Percentiles rank a stretch among this genome's conserved stretches.
Conservation (phyloP, 92 coral and sea anemone species). For the Epizoanthus illoricatus region DNA sequence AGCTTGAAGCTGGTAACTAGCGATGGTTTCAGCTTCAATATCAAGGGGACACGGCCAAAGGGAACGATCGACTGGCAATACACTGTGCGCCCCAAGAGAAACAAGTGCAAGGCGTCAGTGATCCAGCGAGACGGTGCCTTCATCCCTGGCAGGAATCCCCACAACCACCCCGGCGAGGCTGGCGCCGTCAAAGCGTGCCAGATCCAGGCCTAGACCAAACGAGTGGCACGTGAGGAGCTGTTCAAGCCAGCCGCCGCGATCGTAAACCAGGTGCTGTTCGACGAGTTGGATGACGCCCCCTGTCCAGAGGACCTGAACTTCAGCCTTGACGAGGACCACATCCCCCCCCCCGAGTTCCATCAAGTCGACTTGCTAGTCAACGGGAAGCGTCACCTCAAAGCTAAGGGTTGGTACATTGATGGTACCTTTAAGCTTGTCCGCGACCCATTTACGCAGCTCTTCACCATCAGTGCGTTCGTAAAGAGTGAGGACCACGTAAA, state of each 20-base stretch:
- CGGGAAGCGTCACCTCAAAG: constrained; percentile 4
- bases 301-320: constrained; percentile 25
- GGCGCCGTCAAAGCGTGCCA: not conserved
- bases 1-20: not conserved
- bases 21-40: constrained; percentile 12
- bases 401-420: constrained; percentile 18
- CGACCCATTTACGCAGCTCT: not conserved
- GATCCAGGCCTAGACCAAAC: not conserved
- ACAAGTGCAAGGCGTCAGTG: constrained; percentile 35
- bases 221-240: constrained; percentile 23
- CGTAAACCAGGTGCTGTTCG: constrained; percentile 19
- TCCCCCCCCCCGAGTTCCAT: constrained; percentile 18
- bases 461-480: not conserved
- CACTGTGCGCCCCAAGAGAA: constrained; percentile 19
- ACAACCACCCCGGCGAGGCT: not conserved
- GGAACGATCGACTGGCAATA: constrained; percentile 18
- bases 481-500: not conserved
- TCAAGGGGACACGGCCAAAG: constrained; percentile 9
- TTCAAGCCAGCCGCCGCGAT: constrained; percentile 43
- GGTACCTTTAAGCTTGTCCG: constrained; percentile 6
- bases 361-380: constrained; percentile 4
- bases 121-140: constrained; percentile 24
- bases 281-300: constrained; percentile 37
- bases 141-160: constrained; percentile 10
- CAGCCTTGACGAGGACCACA: constrained; percentile 10